phyloP scores from a whole-genome alignment of 2,888 invertebrate genomes.

The Andricus curvator region DNA sequence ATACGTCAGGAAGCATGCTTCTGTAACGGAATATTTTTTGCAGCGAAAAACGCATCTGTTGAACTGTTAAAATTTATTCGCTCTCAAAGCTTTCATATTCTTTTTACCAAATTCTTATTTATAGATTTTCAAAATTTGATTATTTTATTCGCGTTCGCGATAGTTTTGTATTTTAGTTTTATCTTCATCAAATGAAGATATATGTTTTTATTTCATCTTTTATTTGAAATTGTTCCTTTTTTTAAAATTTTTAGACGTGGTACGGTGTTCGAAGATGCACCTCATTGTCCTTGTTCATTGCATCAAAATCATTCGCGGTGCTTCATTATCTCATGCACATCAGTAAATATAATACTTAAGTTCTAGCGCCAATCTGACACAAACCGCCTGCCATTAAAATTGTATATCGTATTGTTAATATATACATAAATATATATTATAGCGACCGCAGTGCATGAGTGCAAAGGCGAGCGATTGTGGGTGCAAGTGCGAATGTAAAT shows the following conservation, averaged over 20 bases:
- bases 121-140: conserved; percentile 17
- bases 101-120: neutral
- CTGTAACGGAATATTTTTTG: neutral
- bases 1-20: neutral
- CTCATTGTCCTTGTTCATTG: conserved; percentile 18
- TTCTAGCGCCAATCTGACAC: conserved; percentile 58
- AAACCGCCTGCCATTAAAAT: conserved; percentile 63
- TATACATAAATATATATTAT: neutral
- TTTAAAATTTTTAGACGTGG: conserved; percentile 2
- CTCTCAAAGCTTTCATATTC: neutral
- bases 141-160: neutral
- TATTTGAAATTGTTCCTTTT: neutral
- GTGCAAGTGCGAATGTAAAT: conserved; percentile 51
- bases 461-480: conserved; percentile 31
- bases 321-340: conserved; percentile 40
- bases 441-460: conserved; percentile 21
- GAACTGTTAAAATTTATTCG: too few species aligned
- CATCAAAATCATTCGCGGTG: conserved; percentile 23
- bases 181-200: conserved; percentile 12
- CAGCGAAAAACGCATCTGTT: neutral
- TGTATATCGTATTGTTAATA: conserved; percentile 61
- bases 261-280: conserved; percentile 36
- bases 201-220: conserved; percentile 8
- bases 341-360: conserved; percentile 48
- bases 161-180: neutral